A percentile compares a stretch with the other conserved stretches of the same genome.
Conservation (phyloP, 2,888 invertebrate species). For the Notocelia uddmanniana region DNA sequence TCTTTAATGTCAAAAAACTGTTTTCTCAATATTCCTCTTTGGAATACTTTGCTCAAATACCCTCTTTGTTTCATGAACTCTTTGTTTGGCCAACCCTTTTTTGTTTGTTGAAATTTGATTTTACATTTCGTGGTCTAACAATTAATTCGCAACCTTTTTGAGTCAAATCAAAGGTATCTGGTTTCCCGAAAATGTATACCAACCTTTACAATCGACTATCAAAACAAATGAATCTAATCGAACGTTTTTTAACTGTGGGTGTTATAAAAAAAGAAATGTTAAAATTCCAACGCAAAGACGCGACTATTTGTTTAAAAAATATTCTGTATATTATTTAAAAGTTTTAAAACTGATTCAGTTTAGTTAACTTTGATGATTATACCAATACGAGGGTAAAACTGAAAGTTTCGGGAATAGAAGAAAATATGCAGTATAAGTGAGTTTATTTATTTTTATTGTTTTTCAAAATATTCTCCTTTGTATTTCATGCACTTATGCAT, state of each 20-base stretch:
- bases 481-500: too few species aligned
- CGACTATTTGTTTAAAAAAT: background rate
- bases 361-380: background rate
- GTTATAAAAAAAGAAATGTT: background rate
- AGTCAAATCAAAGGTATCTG: background rate
- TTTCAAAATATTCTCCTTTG: too few species aligned
- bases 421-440: too few species aligned
- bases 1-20: background rate
- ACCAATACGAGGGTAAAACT: too few species aligned
- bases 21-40: background rate
- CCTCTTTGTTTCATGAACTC: background rate
- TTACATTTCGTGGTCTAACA: conserved; percentile 18
- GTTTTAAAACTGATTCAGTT: background rate
- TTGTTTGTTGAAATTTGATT: conserved; percentile 24
- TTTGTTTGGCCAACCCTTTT: conserved; percentile 31
- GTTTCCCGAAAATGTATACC: background rate
- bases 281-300: background rate
- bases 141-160: background rate
- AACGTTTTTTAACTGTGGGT: background rate
- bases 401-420: too few species aligned
- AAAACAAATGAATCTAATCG: background rate
- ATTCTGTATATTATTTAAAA: background rate
- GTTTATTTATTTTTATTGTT: too few species aligned
- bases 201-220: conserved; percentile 1
- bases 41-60: conserved; percentile 26